Conservation (phyloP, 1,140 invertebrate species). For the Pogonognathellus flavescens region DNA sequence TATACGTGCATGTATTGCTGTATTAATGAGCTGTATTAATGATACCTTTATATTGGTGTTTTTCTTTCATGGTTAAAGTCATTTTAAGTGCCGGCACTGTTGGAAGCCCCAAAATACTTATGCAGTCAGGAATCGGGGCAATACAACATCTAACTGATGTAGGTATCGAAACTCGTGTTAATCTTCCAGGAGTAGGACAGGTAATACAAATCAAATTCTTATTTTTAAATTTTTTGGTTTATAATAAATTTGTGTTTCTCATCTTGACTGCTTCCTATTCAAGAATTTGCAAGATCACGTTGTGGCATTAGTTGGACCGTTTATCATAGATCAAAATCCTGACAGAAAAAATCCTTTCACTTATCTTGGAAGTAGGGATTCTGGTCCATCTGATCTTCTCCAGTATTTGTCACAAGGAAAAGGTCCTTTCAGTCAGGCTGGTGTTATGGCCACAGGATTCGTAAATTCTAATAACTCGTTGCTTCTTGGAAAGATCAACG, state of each 20-base stretch:
- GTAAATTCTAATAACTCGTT: slow-evolving; percentile 56
- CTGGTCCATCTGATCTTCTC: slow-evolving; percentile 51
- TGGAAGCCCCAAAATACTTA: slow-evolving; percentile 73
- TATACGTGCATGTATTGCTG: too few relatives aligned
- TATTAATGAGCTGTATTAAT: too few relatives aligned
- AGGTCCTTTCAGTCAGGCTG: slow-evolving; percentile 60
- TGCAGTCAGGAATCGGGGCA: slow-evolving; percentile 75
- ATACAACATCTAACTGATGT: slow-evolving; percentile 71
- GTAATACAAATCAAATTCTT: too few relatives aligned
- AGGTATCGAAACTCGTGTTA: slow-evolving; percentile 68
- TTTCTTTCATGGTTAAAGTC: too few relatives aligned
- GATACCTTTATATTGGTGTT: too few relatives aligned
- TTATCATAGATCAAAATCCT: slow-evolving; percentile 28
- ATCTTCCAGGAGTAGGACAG: slow-evolving; percentile 81
- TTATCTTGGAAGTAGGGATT: slow-evolving; percentile 59
- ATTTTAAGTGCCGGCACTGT: slow-evolving; percentile 66
- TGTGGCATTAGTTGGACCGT: slow-evolving; percentile 56
- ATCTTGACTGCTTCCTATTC: not conserved
- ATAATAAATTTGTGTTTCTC: not conserved
- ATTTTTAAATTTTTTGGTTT: too few relatives aligned
- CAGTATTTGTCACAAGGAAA: slow-evolving; percentile 56
- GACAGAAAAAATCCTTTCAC: slow-evolving; percentile 54
- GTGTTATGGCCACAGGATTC: slow-evolving; percentile 62
- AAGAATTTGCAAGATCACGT: not conserved
- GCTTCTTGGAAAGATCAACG: not conserved